Percentiles rank a stretch among this genome's conserved stretches.
Conservation (phyloP, 2,888 invertebrate species). For the Melolontha melolontha region DNA sequence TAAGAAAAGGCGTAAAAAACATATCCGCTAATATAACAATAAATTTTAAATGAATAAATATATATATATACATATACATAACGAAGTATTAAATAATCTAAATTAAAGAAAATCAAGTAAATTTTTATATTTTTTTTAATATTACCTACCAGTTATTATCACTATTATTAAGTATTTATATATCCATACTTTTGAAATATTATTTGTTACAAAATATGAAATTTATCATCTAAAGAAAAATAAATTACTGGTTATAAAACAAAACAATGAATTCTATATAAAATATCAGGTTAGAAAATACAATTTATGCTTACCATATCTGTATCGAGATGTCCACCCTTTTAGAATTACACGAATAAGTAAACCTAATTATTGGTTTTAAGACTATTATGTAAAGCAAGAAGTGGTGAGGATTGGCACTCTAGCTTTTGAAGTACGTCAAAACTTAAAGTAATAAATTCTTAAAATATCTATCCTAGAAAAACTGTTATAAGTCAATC, state of each 20-base stretch:
- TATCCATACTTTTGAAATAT: too few relatives aligned
- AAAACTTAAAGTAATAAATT: neutral
- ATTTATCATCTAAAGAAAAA: too few relatives aligned
- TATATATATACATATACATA: slow-evolving; percentile 12
- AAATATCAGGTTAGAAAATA: slow-evolving; percentile 33
- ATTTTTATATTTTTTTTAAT: too few relatives aligned
- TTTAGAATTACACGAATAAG: neutral
- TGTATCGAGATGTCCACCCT: neutral
- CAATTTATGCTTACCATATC: slow-evolving; percentile 31
- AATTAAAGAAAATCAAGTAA: too few relatives aligned
- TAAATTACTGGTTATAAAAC: too few relatives aligned
- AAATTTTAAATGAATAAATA: slow-evolving; percentile 9
- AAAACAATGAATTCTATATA: slow-evolving; percentile 7
- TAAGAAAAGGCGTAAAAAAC: slow-evolving; percentile 23
- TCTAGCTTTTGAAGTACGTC: too few relatives aligned
- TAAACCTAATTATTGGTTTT: neutral
- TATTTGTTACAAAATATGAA: too few relatives aligned
- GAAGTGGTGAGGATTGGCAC: too few relatives aligned
- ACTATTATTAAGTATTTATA: too few relatives aligned
- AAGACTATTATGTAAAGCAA: neutral
- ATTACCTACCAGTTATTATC: too few relatives aligned
- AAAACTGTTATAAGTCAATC: too few relatives aligned
- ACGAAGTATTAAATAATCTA: neutral
- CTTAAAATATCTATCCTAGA: too few relatives aligned
- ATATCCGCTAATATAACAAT: slow-evolving; percentile 27